Conservation (phyloP, 2,113 vertebrate species). For the Coturnix japonica region DNA sequence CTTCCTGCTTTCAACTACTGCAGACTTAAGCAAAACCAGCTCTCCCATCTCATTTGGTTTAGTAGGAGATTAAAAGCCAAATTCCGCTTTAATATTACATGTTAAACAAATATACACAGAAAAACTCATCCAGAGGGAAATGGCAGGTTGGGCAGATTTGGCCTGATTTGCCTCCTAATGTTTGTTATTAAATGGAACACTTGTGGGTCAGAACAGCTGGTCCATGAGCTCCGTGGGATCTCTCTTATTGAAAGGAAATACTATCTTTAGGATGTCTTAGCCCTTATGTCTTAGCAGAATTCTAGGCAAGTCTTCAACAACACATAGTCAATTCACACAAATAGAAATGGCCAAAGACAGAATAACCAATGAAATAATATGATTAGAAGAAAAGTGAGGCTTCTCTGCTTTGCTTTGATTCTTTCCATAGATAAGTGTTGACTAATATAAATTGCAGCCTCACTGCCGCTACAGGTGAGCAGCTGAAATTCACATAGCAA, state of each 20-base stretch:
- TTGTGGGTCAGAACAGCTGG: background rate
- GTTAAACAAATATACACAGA: slow-evolving; percentile 12
- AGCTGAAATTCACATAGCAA: background rate
- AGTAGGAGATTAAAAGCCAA: slow-evolving; percentile 46
- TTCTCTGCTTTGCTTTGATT: slow-evolving; percentile 1
- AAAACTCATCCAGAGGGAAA: background rate
- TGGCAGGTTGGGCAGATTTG: background rate
- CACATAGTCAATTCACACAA: background rate
- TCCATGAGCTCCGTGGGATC: background rate
- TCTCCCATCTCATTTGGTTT: slow-evolving; percentile 19
- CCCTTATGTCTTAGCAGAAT: background rate
- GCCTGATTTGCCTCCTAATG: slow-evolving; percentile 2
- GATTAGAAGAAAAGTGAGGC: background rate
- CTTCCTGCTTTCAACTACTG: background rate
- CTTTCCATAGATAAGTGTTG: slow-evolving; percentile 18
- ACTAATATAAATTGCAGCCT: background rate
- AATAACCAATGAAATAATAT: background rate
- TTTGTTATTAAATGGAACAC: slow-evolving; percentile 14
- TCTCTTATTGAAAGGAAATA: slow-evolving; percentile 50
- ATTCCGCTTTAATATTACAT: slow-evolving; percentile 48
- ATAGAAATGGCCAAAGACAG: slow-evolving; percentile 31
- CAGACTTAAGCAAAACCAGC: slow-evolving; percentile 22
- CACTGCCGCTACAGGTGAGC: background rate
- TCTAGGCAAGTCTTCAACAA: slow-evolving; percentile 9
- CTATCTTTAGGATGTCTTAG: slow-evolving; percentile 7